A percentile compares a stretch with the other conserved stretches of the same genome.
Evolutionary conservation across 2,888 invertebrate species (phyloP).

Genomic region (Leptothorax acervorum): DNA sequence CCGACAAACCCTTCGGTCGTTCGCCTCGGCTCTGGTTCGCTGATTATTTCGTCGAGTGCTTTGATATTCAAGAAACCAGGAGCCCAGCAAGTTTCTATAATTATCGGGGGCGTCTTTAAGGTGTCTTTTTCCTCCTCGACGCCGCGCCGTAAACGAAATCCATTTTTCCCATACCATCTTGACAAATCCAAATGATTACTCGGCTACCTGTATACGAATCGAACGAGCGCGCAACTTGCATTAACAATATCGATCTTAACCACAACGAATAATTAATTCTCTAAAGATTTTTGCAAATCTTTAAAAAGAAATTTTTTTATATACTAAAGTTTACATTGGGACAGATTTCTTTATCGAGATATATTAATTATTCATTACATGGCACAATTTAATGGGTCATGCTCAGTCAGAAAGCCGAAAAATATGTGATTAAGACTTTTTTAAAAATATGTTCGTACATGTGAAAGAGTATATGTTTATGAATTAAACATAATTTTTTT

Average conservation of each 20-base stretch:
- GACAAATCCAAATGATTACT: slow-evolving; percentile 11
- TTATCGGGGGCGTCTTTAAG: slow-evolving; percentile 70
- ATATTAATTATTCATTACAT: neutral
- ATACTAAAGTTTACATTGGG: neutral
- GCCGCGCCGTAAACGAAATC: slow-evolving; percentile 39
- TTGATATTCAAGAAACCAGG: slow-evolving; percentile 77
- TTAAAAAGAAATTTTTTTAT: neutral
- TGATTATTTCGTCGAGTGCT: slow-evolving; percentile 80
- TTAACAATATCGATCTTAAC: neutral
- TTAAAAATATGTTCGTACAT: too few relatives aligned
- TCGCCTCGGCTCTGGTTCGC: slow-evolving; percentile 67
- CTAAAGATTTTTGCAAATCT: neutral
- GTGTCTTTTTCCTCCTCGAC: slow-evolving; percentile 57
- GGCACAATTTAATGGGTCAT: neutral
- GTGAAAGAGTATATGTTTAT: too few relatives aligned
- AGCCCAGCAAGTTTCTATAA: slow-evolving; percentile 75
- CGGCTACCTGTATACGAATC: neutral
- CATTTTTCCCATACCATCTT: slow-evolving; percentile 7
- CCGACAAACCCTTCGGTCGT: slow-evolving; percentile 71
- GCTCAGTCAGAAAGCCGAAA: too few relatives aligned
- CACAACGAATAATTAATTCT: neutral
- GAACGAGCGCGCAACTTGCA: neutral
- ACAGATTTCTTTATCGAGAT: neutral
- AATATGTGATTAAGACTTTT: too few relatives aligned
- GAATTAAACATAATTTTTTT: too few relatives aligned